phyloP scores from a whole-genome alignment of 2,797 vertebrate genomes.

The Cossypha niveicapilla region DNA sequence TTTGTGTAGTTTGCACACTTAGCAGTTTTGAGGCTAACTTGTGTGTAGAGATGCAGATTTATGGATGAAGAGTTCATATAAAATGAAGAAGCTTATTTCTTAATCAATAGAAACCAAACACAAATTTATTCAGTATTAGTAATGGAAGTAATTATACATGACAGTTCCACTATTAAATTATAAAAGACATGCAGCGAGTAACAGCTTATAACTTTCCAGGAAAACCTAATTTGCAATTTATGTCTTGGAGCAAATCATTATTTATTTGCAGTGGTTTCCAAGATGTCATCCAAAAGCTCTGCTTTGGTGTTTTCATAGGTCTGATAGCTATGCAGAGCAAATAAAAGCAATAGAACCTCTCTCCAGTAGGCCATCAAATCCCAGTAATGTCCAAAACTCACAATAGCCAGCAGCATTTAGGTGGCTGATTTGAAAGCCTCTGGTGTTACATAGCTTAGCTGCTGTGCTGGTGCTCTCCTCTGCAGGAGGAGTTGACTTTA shows the following conservation, averaged over 20 bases:
- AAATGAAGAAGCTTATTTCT: constrained; percentile 44
- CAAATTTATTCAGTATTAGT: constrained; percentile 45
- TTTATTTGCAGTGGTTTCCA: background rate
- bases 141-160: constrained; percentile 39
- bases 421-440: background rate
- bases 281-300: background rate
- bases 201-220: constrained; percentile 2
- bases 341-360: background rate
- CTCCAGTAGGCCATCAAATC: background rate
- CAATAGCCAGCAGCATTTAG: background rate
- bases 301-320: background rate
- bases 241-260: constrained; percentile 21
- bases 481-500: background rate
- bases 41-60: background rate
- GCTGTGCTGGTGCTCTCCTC: background rate
- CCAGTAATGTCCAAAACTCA: background rate
- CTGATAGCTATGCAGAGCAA: background rate
- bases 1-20: background rate
- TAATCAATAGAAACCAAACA: constrained; percentile 58
- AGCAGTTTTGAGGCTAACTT: background rate
- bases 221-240: constrained; percentile 23
- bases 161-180: constrained; percentile 39
- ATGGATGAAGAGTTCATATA: background rate
- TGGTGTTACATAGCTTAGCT: background rate
- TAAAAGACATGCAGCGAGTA: background rate